Conservation (phyloP, 92 coral and sea anemone genomes). For the Plumapathes pennacea region DNA sequence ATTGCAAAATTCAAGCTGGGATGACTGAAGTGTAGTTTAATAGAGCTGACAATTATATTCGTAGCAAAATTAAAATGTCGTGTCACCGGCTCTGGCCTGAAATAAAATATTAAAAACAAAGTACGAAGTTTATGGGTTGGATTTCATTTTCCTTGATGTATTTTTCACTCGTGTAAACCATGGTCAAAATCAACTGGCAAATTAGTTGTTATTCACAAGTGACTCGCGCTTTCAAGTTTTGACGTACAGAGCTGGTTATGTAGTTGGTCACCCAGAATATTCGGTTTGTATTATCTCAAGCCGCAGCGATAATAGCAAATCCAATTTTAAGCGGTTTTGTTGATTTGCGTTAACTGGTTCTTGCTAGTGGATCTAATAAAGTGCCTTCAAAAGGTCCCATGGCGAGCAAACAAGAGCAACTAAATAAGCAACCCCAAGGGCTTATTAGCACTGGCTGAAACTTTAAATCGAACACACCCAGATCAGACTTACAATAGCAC, state of each 20-base stretch:
- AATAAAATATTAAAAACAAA: conserved; percentile 21
- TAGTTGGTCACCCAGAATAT: too few relatives aligned
- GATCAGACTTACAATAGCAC: too few relatives aligned
- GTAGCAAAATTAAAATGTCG: conserved; percentile 66
- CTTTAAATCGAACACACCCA: too few relatives aligned
- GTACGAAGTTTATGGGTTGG: conserved; percentile 17
- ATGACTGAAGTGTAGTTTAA: conserved; percentile 72
- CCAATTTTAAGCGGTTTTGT: conserved; percentile 10
- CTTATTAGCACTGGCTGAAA: conserved; percentile 9
- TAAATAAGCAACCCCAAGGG: conserved; percentile 32
- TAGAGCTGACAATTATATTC: conserved; percentile 63
- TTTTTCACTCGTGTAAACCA: conserved; percentile 3
- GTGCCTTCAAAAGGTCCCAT: conserved; percentile 31
- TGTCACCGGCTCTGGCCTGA: conserved; percentile 21
- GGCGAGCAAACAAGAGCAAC: conserved; percentile 38
- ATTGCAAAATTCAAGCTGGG: conserved; percentile 45
- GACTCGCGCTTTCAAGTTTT: too few relatives aligned
- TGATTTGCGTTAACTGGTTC: conserved; percentile 27
- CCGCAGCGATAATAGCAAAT: conserved; percentile 24
- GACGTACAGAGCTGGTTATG: too few relatives aligned
- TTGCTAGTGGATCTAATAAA: conserved; percentile 45
- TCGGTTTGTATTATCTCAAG: conserved; percentile 20
- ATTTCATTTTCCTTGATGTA: conserved; percentile 3
- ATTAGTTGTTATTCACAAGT: too few relatives aligned
- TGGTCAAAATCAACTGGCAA: too few relatives aligned